Conservation (phyloP, 2,113 vertebrate genomes). For the Trogon melanurus region DNA sequence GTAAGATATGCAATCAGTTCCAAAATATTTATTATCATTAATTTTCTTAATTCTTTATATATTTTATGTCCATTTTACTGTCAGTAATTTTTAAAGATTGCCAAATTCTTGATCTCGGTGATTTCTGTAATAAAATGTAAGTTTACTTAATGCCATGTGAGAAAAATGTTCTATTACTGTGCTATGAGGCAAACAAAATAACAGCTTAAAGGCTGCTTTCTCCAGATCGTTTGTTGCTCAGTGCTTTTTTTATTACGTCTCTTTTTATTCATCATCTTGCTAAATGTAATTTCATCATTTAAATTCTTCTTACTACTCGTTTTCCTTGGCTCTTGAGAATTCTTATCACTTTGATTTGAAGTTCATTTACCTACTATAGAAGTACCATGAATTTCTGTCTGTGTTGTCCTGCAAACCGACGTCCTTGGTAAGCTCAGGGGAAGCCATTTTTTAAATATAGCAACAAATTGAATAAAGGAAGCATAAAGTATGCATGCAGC, state of each 20-base stretch:
- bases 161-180: not conserved
- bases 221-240: not conserved
- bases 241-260: not conserved
- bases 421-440: not conserved
- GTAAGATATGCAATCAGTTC: not conserved
- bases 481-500: not conserved
- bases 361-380: not conserved
- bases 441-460: not conserved
- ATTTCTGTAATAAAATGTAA: not conserved
- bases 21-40: not conserved
- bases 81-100: not conserved
- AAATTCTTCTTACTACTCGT: not conserved
- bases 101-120: not conserved
- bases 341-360: not conserved
- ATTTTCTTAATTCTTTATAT: not conserved
- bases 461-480: not conserved
- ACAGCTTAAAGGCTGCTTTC: not conserved
- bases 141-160: not conserved
- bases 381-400: not conserved
- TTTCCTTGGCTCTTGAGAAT: not conserved
- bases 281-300: not conserved
- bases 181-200: not conserved
- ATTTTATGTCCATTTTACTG: not conserved
- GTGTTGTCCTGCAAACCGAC: not conserved
- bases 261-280: not conserved